Evolutionary conservation across 2,113 vertebrate genomes (phyloP).

Genomic region (Phrynosoma platyrhinos): DNA sequence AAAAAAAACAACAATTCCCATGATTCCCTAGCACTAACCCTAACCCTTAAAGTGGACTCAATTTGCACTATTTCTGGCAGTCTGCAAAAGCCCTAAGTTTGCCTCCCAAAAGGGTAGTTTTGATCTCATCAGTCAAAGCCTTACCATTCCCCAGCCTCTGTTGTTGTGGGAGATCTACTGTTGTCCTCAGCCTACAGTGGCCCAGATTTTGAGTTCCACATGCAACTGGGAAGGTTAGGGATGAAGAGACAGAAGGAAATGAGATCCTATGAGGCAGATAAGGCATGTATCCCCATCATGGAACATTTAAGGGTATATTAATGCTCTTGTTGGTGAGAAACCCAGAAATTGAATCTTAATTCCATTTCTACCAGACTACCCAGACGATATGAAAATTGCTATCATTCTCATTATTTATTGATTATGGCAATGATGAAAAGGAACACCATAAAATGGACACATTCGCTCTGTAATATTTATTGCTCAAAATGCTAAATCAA

Average conservation of each 20-base stretch:
- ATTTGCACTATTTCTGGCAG: no score
- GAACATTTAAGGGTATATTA: neutral
- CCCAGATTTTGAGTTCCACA: neutral
- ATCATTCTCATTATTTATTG: constrained; percentile 5
- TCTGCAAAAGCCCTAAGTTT: no score
- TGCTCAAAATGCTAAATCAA: constrained; percentile 51
- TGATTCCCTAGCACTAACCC: no score
- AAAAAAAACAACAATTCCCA: no score
- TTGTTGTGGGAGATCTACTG: neutral
- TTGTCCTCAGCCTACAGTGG: neutral
- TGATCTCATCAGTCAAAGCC: neutral
- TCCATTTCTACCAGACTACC: constrained; percentile 10
- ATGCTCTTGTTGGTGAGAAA: neutral
- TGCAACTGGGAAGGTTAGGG: neutral
- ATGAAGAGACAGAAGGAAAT: neutral
- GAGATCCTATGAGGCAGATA: neutral
- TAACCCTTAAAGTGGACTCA: no score
- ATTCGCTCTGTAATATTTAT: constrained; percentile 43
- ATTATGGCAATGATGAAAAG: constrained; percentile 3
- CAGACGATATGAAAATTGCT: neutral
- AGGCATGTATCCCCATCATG: neutral
- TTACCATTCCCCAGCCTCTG: neutral
- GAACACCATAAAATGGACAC: constrained; percentile 40
- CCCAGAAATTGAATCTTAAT: constrained; percentile 3
- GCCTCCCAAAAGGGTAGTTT: neutral